Evolutionary conservation across 2,113 vertebrate species (phyloP), one percentile per base, ranked within the genome.

Genomic region (Onychostoma macrolepis): DNA sequence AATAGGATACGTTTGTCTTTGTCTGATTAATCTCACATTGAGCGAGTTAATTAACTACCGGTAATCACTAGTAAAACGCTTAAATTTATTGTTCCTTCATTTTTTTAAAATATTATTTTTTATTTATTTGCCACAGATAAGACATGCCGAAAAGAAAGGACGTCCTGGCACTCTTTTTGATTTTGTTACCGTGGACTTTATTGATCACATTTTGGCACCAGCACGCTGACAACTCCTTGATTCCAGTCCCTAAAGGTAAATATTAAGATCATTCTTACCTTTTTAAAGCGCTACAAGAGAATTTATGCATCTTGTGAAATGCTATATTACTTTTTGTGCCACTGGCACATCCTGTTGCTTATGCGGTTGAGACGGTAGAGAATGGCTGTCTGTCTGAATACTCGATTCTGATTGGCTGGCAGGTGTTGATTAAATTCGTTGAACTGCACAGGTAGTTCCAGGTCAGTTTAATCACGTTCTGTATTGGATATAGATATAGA

Each of bases 91-190:
- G 15, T 67, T 28, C 61, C 28, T 67, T 67, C 12, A 30, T 1
- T 19, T 30, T 2, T 28, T 65, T 45, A 36, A 33, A 71, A 1
- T 36, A 3, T 36, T 36, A 36, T 36, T 36, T 36, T 28, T 33
- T 13, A 8, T 48, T 53, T 33, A 9, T 10, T 45, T 97, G 94
- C 94, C 94, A 91, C 95, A 94, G 95, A 94, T 89, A 93, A 96
- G 97, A 98, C 95, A 99, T 99, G 97, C 96, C 94, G 95, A 98
- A 97, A 93, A 96, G 97, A 97, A 96, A 96, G 92, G 97, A 98
- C 95, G 94, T 99, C 92, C 94, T 99, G 82, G 96, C 97, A 69
- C 95, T 98, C 61, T 93, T 99, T 90, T 95, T 99, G 94, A 99
- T 98, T 69, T 96, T 97, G 92, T 95, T 99, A 91, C 98, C 97